Percentiles rank a stretch among this genome's conserved stretches.
phyloP scores from a whole-genome alignment of 2,113 vertebrate genomes.

The Apaloderma vittatum region DNA sequence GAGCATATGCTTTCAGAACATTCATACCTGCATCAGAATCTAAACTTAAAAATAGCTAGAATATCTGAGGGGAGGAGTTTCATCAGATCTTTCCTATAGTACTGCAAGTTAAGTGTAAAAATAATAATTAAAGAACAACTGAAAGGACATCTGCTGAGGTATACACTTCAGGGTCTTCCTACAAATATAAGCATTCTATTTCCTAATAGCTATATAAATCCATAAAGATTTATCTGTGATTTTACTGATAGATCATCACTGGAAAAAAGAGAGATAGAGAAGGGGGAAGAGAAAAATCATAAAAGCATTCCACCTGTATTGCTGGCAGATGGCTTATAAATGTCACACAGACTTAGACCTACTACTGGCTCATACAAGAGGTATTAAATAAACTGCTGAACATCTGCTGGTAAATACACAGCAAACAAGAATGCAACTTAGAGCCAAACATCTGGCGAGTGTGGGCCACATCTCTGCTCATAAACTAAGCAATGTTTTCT shows the following conservation, averaged over 20 bases:
- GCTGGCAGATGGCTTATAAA: constrained; percentile 86
- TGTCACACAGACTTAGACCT: constrained; percentile 77
- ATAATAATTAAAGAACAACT: constrained; percentile 46
- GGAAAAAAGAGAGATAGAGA: not conserved
- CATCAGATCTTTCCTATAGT: not conserved
- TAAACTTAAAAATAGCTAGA: not conserved
- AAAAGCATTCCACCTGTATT: constrained; percentile 89
- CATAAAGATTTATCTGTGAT: constrained; percentile 66
- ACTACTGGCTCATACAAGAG: constrained; percentile 81
- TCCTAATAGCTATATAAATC: constrained; percentile 73
- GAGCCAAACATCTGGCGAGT: constrained; percentile 89
- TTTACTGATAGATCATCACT: constrained; percentile 69
- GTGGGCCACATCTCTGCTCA: constrained; percentile 87
- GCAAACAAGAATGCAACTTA: constrained; percentile 87
- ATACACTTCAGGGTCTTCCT: constrained; percentile 62
- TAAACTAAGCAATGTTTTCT: constrained; percentile 90
- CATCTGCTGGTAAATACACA: constrained; percentile 91
- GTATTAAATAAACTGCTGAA: constrained; percentile 84
- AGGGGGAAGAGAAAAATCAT: constrained; percentile 58
- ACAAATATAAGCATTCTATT: constrained; percentile 57
- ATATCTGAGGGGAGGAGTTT: not conserved
- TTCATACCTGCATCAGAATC: not conserved
- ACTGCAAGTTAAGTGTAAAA: constrained; percentile 24
- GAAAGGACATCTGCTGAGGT: constrained; percentile 56
- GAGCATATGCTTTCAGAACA: not conserved